Conservation (phyloP, 2,113 vertebrate species). For the Hemiscyllium ocellatum region DNA sequence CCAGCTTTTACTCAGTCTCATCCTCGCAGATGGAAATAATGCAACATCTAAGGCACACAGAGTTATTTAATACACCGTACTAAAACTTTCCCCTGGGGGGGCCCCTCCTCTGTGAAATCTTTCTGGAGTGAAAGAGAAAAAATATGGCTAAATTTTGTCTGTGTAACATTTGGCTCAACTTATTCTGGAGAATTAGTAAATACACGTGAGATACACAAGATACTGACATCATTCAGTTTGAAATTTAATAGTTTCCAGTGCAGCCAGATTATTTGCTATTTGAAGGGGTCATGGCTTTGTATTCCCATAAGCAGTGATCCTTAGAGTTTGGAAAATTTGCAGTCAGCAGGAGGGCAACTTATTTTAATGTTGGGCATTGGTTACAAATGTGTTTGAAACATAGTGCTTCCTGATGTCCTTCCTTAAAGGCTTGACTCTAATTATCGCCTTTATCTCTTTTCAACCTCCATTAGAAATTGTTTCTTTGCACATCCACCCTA, state of each 20-base stretch:
- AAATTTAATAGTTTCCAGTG: neutral
- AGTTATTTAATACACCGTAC: neutral
- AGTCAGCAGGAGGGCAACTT: neutral
- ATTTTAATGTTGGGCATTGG: neutral
- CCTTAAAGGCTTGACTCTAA: neutral
- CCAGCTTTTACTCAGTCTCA: neutral
- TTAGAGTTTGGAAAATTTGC: neutral
- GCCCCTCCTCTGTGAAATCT: neutral
- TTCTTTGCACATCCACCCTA: neutral
- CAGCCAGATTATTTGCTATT: neutral
- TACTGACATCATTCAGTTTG: neutral
- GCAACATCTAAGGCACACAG: neutral
- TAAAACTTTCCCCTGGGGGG: neutral
- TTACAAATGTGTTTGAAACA: neutral
- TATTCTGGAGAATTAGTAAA: neutral
- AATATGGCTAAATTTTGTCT: neutral
- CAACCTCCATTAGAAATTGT: neutral
- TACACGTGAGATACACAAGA: neutral
- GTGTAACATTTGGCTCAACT: neutral
- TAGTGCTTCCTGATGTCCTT: neutral
- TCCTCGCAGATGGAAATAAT: neutral
- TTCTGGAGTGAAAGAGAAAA: neutral
- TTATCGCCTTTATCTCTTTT: neutral
- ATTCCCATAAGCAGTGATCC: neutral
- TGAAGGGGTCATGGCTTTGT: neutral